These are phyloP conservation scores for Danio tinwini DNA, from an alignment of 2,797 vertebrate species.

Conservation along the genomic window DNA sequence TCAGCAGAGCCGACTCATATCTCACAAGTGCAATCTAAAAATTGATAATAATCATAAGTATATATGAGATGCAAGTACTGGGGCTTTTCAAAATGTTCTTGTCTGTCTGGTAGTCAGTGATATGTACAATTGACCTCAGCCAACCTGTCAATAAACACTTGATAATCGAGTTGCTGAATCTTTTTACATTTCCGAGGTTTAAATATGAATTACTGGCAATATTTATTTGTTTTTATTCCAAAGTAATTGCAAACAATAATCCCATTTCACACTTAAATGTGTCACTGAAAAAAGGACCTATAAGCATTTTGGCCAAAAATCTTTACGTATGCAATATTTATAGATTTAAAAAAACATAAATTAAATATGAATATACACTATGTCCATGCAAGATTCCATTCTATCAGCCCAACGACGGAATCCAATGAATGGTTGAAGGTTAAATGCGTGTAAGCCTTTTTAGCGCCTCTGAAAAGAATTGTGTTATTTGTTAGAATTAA, in stretches of 20 bases:
- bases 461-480: no score
- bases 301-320: no score
- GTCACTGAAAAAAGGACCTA: no score
- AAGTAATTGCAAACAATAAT: no score
- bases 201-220: not conserved
- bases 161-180: not conserved
- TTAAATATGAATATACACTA: no score
- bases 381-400: no score
- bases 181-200: not conserved
- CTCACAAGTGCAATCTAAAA: constrained; percentile 41
- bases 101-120: not conserved
- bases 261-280: not conserved
- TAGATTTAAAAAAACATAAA: no score
- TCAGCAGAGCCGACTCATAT: constrained; percentile 4
- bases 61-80: constrained; percentile 32
- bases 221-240: not conserved
- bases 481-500: no score
- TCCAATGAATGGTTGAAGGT: no score
- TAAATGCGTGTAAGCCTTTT: no score
- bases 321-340: no score
- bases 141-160: constrained; percentile 12
- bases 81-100: constrained; percentile 2
- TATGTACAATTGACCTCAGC: not conserved
- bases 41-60: constrained; percentile 30
- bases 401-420: no score